These are phyloP conservation scores for Enteromius treurensis DNA, from an alignment of 2,797 vertebrate genomes.

Conservation along the genomic window DNA sequence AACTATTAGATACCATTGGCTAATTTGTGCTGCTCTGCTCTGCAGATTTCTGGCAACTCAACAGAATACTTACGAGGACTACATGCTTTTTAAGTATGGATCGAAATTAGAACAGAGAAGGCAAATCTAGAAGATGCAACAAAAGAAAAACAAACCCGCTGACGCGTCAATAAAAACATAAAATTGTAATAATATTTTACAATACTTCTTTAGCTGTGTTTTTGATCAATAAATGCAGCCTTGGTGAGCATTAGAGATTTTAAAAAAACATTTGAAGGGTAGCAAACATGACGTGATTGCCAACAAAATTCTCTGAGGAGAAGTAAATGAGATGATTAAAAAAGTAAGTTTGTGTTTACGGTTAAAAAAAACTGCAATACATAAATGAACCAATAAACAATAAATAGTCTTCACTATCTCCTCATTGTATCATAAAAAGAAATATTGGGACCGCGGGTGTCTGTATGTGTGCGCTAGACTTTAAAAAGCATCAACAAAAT, in stretches of 20 bases:
- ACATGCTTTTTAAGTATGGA: slow-evolving; percentile 72
- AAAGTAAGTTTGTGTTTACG: not conserved
- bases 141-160: slow-evolving; percentile 13
- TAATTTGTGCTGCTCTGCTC: slow-evolving; percentile 65
- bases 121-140: slow-evolving; percentile 44
- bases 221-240: not conserved
- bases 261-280: not conserved
- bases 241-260: not conserved
- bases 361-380: not conserved
- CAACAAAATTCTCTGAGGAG: not conserved
- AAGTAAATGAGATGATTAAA: not conserved
- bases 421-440: not conserved
- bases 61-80: slow-evolving; percentile 65
- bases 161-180: not conserved
- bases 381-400: slow-evolving; percentile 28
- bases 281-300: not conserved
- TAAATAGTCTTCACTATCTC: not conserved
- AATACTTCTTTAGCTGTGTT: not conserved
- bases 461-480: not conserved
- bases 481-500: slow-evolving; percentile 43
- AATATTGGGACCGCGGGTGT: not conserved
- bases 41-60: slow-evolving; percentile 61
- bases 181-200: not conserved
- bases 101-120: slow-evolving; percentile 62
- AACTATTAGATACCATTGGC: slow-evolving; percentile 62